A percentile compares a stretch with the other conserved stretches of the same genome.
phyloP scores from a whole-genome alignment of 2,888 invertebrate species.

The Lithophane leautieri region DNA sequence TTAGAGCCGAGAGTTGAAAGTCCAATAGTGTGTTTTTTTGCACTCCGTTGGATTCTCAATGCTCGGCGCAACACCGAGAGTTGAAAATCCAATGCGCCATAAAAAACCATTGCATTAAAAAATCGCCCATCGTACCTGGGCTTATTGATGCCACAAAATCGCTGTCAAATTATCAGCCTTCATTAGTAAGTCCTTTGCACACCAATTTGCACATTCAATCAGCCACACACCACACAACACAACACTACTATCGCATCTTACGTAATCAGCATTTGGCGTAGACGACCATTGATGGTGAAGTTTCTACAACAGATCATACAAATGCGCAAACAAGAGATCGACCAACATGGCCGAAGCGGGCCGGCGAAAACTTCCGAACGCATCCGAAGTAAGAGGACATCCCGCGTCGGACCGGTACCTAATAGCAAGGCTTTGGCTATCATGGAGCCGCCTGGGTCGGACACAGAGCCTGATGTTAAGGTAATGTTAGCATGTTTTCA shows the following conservation, averaged over 20 bases:
- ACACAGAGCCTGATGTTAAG: conserved; percentile 89
- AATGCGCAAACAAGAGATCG: conserved; percentile 93
- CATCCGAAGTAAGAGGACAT: conserved; percentile 91
- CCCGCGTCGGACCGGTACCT: conserved; percentile 83
- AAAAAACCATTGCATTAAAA: too few relatives aligned
- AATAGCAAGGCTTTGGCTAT: conserved; percentile 83
- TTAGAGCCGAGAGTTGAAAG: too few relatives aligned
- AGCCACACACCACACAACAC: background rate
- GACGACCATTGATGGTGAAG: conserved; percentile 54
- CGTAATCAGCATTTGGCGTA: conserved; percentile 40
- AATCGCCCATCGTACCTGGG: too few relatives aligned
- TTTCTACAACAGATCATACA: conserved; percentile 89
- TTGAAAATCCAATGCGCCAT: too few relatives aligned
- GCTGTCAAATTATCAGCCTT: background rate
- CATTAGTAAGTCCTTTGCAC: conserved; percentile 7
- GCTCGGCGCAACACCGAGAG: too few relatives aligned
- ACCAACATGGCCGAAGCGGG: conserved; percentile 91
- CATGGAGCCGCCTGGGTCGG: conserved; percentile 92
- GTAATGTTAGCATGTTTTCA: conserved; percentile 66
- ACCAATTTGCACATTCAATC: background rate
- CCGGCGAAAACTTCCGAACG: conserved; percentile 93
- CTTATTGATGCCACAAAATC: background rate
- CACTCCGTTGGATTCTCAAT: too few relatives aligned
- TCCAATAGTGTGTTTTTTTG: too few relatives aligned
- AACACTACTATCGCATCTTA: conserved; percentile 19